A percentile compares a stretch with the other conserved stretches of the same genome.
Conservation (phyloP, 2,113 vertebrate species). For the Clupea harengus region DNA sequence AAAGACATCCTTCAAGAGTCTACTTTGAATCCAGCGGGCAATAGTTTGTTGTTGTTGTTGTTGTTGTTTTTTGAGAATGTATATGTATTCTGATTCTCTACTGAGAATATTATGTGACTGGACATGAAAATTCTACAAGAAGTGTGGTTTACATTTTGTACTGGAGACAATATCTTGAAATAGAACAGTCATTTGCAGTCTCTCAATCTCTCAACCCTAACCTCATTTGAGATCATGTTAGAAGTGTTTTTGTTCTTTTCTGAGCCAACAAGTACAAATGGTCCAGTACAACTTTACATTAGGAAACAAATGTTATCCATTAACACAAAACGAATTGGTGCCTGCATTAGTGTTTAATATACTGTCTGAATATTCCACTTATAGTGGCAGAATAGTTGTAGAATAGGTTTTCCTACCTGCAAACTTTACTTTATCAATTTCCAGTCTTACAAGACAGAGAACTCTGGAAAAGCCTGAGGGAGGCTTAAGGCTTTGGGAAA, state of each 20-base stretch:
- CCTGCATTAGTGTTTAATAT: no score
- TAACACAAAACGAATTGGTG: no score
- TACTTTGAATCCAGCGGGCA: neutral
- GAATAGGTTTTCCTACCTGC: no score
- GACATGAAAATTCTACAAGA: constrained; percentile 17
- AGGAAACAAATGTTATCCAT: no score
- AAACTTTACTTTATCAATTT: no score
- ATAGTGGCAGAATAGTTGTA: no score
- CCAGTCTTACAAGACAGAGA: no score
- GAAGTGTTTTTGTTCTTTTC: constrained; percentile 38
- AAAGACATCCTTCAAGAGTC: neutral
- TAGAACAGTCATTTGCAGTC: constrained; percentile 45
- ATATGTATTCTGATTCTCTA: neutral
- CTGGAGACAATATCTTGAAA: neutral
- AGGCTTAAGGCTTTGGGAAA: no score
- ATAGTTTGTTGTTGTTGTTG: neutral
- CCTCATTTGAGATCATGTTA: no score
- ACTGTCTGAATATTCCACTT: no score
- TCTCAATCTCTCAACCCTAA: constrained; percentile 33
- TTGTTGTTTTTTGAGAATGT: neutral
- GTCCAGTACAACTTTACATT: constrained; percentile 39
- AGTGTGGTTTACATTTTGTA: neutral
- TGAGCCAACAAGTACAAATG: constrained; percentile 37
- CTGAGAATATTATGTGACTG: neutral
- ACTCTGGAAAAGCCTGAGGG: no score